Evolutionary conservation across 2,113 vertebrate species (phyloP), one percentile per base, ranked within the genome.

Genomic region (Aptenodytes patagonicus): DNA sequence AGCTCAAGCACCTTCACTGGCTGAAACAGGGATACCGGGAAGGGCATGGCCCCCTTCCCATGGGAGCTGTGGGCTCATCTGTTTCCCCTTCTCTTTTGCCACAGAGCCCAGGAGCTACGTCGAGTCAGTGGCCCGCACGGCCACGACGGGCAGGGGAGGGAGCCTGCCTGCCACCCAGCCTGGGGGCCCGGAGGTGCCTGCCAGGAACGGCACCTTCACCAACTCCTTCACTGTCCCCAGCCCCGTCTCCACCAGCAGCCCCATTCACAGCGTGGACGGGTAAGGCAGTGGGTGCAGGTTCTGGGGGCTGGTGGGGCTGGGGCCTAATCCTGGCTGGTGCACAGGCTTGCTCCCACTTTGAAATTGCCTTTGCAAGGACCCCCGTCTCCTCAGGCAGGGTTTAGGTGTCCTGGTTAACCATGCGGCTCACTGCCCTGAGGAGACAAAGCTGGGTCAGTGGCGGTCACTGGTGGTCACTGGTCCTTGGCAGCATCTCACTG

Each of bases 31-130:
- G 42, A 15, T 81, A 15, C 32, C 0, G 3, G 61, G 49, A 57
- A 76, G 76, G 77, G 46, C 26, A 72, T 18, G 69, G 28, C 8
- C 17, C 13, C 16, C 8, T 86, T 92, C 17, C 46, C 8, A 3
- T 24, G 11, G 3, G 24, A 57, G 17, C 34, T 61, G 15, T 34
- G 10, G 9, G 54, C 87, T 95, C 62, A 95, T 73, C 66, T 0
- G 0, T 93, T 94, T 93, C 73, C 4, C 8, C 26, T 87, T 90
- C 49, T 88, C 40, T 88, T 87, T 76, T 68, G 9, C 54, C 2
- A 2, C 98, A 99, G 99, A 99, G 61, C 99, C 99, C 36, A 98
- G 99, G 91, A 99, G 99, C 97, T 99, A 99, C 2, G 99, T 99
- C 0, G 99, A 99, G 93, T 99, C 99, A 0, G 99, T 99, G 92